These are phyloP conservation scores for Eptatretus burgeri DNA, from an alignment of 2,113 vertebrate genomes.

Conservation along the genomic window DNA sequence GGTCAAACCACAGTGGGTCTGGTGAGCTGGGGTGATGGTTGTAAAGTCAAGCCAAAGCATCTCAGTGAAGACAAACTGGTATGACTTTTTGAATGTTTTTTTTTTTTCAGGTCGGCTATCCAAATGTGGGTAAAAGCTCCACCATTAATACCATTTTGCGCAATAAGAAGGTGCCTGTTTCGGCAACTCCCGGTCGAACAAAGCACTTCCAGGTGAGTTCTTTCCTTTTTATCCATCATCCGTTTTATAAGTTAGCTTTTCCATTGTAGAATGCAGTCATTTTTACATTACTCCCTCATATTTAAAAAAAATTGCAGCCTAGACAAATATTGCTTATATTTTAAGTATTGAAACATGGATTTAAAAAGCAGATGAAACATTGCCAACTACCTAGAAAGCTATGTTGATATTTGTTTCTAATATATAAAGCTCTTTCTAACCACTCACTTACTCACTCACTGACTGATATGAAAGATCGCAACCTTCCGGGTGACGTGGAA, in stretches of 20 bases:
- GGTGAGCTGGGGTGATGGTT: slow-evolving; percentile 22
- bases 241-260: not conserved
- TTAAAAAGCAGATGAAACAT: not conserved
- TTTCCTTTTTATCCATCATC: not conserved
- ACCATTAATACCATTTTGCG: slow-evolving; percentile 84
- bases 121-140: slow-evolving; percentile 89
- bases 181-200: slow-evolving; percentile 71
- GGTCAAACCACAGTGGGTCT: slow-evolving; percentile 60
- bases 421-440: too few relatives aligned
- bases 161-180: slow-evolving; percentile 85
- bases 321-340: not conserved
- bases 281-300: not conserved
- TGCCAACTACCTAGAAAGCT: too few relatives aligned
- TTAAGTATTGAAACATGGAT: not conserved
- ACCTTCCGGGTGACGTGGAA: too few relatives aligned
- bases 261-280: not conserved
- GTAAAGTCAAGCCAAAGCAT: too few relatives aligned
- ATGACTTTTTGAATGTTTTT: not conserved
- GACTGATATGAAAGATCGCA: too few relatives aligned
- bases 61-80: too few relatives aligned
- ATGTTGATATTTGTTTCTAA: too few relatives aligned
- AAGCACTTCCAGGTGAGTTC: slow-evolving; percentile 84
- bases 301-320: not conserved
- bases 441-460: too few relatives aligned
- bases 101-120: slow-evolving; percentile 49